These are phyloP conservation scores for Magallana angulata DNA, from an alignment of 1,140 invertebrate genomes.

Conservation along the genomic window DNA sequence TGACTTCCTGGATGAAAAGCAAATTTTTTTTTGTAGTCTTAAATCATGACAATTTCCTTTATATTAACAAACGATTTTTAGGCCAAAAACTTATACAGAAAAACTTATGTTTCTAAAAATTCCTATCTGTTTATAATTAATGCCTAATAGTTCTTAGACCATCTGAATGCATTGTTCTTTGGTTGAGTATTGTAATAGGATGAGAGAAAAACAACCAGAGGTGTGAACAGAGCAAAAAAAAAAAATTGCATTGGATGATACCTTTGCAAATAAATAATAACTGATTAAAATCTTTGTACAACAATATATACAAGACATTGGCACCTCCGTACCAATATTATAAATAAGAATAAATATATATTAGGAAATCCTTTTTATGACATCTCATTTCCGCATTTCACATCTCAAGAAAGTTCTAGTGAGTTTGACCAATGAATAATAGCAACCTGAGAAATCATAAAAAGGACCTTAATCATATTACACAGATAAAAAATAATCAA, in stretches of 20 bases:
- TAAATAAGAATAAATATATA: slow-evolving; percentile 35
- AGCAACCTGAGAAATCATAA: slow-evolving; percentile 6
- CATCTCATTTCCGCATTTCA: slow-evolving; percentile 10
- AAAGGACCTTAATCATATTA: neutral
- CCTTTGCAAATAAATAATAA: slow-evolving; percentile 37
- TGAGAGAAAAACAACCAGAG: slow-evolving; percentile 16
- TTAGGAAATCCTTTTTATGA: slow-evolving; percentile 9
- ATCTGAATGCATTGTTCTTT: neutral
- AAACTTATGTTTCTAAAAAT: too few relatives aligned
- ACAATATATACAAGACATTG: slow-evolving; percentile 16
- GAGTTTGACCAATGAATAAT: neutral
- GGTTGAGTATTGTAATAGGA: slow-evolving; percentile 33
- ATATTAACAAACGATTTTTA: too few relatives aligned
- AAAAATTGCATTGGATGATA: neutral
- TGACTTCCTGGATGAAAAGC: neutral
- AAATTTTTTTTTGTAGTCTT: neutral
- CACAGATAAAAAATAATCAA: neutral
- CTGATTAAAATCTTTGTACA: slow-evolving; percentile 13
- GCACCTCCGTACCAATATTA: neutral
- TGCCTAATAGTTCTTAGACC: neutral
- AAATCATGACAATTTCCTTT: neutral
- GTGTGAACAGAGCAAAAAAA: slow-evolving; percentile 11
- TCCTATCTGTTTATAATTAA: neutral
- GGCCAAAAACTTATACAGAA: too few relatives aligned
- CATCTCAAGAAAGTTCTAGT: neutral